Base-by-base conservation (phyloP, 2,888 invertebrate species). In the Pristionchus japonicus region DNA sequence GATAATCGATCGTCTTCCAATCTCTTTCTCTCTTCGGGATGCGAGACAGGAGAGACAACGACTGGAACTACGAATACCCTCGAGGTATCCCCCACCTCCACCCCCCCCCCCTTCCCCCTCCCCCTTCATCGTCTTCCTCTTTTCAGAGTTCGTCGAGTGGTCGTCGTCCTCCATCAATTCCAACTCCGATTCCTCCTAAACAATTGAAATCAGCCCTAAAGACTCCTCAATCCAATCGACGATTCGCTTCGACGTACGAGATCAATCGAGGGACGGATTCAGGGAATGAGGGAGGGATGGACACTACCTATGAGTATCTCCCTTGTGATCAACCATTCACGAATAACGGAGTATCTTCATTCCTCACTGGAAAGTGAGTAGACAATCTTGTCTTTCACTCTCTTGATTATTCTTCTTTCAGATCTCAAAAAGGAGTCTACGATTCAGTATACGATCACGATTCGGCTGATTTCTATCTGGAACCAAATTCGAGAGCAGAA, bases 401-500 rank as follows among this genome's bases (percentile, higher is more conserved):
- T 1, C 34, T 57, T 0, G 37, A 84, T 31, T 47, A 31, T n/a
- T n/a, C 52, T 13, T 82, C n/a, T 27, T 17, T 64, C 31, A 86
- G 86, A 61, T 61, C 84, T 37, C 57, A 20, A 11, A 57, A 34
- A 15, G 84, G 52, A 57, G 84, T 84, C 23, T 92, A 92, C 67
- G 92, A 92, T 61, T 88, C 89, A 43, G 92, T 92, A 2, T 92
- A 91, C 77, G 92, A 92, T 74, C 88, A 89, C 13, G 90, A 89
- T 4, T 91, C 92, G 3, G 89, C 88, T 27, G 91, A 92, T 70
- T 84, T 89, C 57, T 92, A 92, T 77, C 64, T 91, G 67, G 90
- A 91, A 37, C 91, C 92, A 3, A 91, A 91, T 87, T 87, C 87
- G n/a, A 47, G 57, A 27, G 77, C 31, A 20, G 87, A 74, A 77